Base-by-base conservation (phyloP, 2,113 vertebrate genomes). In the Spea multiplicata region DNA sequence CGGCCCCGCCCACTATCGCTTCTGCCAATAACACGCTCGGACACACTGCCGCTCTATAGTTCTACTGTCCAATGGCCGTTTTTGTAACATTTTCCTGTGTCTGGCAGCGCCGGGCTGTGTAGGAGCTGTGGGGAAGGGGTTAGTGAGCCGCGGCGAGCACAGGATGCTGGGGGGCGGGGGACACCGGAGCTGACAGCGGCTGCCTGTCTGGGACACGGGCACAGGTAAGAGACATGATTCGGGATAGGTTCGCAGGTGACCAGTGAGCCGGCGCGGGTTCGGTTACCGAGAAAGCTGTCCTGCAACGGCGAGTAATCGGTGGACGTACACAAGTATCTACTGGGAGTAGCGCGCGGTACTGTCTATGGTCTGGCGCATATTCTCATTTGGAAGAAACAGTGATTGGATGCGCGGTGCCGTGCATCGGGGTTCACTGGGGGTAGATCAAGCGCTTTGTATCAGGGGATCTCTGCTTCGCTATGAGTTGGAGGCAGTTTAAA, bases 101-200 rank as follows among this genome's bases (percentile, higher is more conserved):
- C 49, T 66, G 48, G 76, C 76, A 53, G 76, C 17, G 3, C 13
- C 69, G 49, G 12, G 5, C 69, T 13, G 76, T 46, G 68, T 17
- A 9, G 16, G 59, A 12, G 68, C 67, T 44, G 68, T 59, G 47
- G 12, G 57, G 46, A 6, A 17, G 48, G n/a, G 8, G 10, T 50
- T 49, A 12, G 46, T 44, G 74, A 77, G 44, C 49, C 8, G 55
- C 45, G 44, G 44, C 10, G 9, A 46, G 12, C 9, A 4, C 6
- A 67, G 65, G 62, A 80, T 80, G 71, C n/a, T 44, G 77, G 48
- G 77, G 71, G 70, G 59, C 57, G 53, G 61, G 70, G 70, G 77
- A 61, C 8, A 73, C 62, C 45, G 77, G 62, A 67, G 77, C 62
- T 73, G 70, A 80, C 71, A 48, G 70, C n/a, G 71, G 70, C 62